Evolutionary conservation across 2,113 vertebrate genomes (phyloP).

Genomic region (Elachura formosa): DNA sequence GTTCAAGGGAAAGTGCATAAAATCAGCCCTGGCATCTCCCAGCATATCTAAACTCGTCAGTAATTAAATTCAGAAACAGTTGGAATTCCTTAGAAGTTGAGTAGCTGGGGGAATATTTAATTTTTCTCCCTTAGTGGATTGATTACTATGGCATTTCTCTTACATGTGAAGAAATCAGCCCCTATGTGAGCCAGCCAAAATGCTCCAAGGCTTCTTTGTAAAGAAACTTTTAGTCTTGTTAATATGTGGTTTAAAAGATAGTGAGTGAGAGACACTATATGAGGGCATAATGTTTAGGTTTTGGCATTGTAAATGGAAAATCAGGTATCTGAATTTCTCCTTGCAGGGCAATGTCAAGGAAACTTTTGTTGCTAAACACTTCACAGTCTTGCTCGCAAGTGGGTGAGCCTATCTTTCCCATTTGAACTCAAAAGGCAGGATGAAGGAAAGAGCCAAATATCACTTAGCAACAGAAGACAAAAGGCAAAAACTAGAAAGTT

Average conservation of each 20-base stretch:
- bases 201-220: neutral
- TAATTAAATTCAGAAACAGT: conserved; percentile 30
- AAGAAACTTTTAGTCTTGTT: neutral
- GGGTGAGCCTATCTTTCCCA: neutral
- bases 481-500: neutral
- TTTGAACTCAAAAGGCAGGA: neutral
- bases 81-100: conserved; percentile 50
- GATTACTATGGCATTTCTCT: conserved; percentile 26
- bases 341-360: neutral
- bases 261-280: neutral
- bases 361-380: neutral
- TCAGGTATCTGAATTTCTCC: neutral
- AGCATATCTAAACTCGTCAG: conserved; percentile 10
- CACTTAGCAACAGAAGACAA: neutral
- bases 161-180: neutral
- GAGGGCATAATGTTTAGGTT: neutral
- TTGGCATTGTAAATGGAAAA: conserved; percentile 5
- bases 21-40: neutral
- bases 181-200: conserved; percentile 20
- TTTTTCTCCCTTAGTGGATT: conserved; percentile 31
- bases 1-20: neutral
- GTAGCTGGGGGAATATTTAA: conserved; percentile 15
- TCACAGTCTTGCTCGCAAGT: neutral
- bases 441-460: neutral
- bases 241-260: neutral